Conservation (phyloP, 2,797 vertebrate genomes). For the Periophthalmus magnuspinnatus region DNA sequence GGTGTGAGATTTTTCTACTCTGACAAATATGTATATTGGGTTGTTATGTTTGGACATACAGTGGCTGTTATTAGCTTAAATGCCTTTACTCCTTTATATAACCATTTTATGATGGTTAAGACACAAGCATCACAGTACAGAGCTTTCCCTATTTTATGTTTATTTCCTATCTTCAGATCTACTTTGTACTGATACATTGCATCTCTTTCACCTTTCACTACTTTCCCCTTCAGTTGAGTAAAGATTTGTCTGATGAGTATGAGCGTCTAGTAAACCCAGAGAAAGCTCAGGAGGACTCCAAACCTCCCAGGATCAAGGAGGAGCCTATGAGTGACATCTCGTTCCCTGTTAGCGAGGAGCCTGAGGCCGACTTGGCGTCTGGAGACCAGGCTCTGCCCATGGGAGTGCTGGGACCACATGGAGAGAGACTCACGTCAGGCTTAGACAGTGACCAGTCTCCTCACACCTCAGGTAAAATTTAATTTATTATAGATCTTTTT, state of each 20-base stretch:
- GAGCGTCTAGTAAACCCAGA: constrained; percentile 95
- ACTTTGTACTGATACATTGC: not conserved
- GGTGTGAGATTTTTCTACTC: not conserved
- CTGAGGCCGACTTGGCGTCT: constrained; percentile 88
- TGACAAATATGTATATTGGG: too few relatives aligned
- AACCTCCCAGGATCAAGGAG: constrained; percentile 92
- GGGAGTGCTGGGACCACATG: constrained; percentile 87
- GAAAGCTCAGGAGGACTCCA: constrained; percentile 91
- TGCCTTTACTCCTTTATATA: not conserved
- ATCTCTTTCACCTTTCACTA: not conserved
- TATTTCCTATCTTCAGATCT: not conserved
- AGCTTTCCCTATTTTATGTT: not conserved
- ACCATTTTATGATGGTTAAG: not conserved
- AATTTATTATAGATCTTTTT: not conserved
- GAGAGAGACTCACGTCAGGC: constrained; percentile 86
- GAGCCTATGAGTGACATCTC: constrained; percentile 92
- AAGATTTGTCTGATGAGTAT: constrained; percentile 94
- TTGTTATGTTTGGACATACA: not conserved
- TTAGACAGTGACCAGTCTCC: constrained; percentile 92
- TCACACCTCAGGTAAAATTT: constrained; percentile 84
- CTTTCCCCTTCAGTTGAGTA: constrained; percentile 83
- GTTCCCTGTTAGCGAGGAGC: constrained; percentile 92
- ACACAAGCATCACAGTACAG: not conserved
- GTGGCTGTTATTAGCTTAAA: too few relatives aligned
- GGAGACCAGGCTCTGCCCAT: constrained; percentile 92